Conservation (phyloP, 2,888 invertebrate species). For the Chrysolina oricalcia region DNA sequence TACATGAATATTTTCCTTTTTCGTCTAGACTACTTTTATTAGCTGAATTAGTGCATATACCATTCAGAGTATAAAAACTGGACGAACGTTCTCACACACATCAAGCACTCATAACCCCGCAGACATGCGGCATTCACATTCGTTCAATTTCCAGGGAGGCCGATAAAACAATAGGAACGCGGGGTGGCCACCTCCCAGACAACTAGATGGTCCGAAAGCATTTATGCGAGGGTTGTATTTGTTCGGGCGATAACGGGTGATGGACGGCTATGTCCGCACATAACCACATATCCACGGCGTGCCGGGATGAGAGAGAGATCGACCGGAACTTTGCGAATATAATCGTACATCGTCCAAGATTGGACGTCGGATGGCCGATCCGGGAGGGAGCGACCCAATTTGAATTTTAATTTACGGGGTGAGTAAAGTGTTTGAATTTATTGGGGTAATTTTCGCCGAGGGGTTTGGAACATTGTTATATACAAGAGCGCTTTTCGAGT, state of each 20-base stretch:
- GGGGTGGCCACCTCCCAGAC: constrained; percentile 57
- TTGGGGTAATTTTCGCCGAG: constrained; percentile 62
- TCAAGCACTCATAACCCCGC: constrained; percentile 8
- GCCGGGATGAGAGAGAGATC: constrained; percentile 67
- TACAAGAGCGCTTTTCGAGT: constrained; percentile 48
- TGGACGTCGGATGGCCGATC: constrained; percentile 69
- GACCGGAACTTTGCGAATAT: constrained; percentile 70
- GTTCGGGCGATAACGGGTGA: constrained; percentile 72
- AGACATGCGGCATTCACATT: constrained; percentile 38
- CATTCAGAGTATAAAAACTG: background rate
- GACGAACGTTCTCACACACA: background rate
- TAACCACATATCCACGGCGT: constrained; percentile 68
- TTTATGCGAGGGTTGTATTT: constrained; percentile 71
- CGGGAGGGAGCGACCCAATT: constrained; percentile 68
- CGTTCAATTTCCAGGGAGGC: constrained; percentile 47
- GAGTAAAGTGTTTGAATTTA: constrained; percentile 68
- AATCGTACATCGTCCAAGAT: constrained; percentile 73
- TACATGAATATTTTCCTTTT: too few relatives aligned
- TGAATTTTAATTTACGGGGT: constrained; percentile 72
- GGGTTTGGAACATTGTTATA: constrained; percentile 50
- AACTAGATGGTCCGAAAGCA: constrained; percentile 66
- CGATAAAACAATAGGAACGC: constrained; percentile 48
- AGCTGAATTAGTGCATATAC: too few relatives aligned
- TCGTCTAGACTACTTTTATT: too few relatives aligned
- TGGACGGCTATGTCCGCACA: constrained; percentile 72